These are phyloP conservation scores for Nothobranchius furzeri DNA, from an alignment of 2,113 vertebrate genomes.

Conservation along the genomic window DNA sequence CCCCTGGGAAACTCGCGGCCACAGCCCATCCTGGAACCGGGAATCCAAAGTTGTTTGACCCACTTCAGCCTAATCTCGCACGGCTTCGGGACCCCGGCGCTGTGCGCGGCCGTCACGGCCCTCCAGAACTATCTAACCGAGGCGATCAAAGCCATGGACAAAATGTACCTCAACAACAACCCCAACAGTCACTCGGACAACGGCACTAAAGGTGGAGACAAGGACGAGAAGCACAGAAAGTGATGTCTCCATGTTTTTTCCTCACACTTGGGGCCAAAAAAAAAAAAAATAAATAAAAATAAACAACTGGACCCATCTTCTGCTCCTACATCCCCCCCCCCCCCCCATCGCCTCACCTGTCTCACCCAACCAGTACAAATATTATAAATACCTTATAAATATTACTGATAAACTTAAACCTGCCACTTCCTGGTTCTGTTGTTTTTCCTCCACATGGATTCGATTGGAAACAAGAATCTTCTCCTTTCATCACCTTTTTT, in stretches of 20 bases:
- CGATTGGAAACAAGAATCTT: slow-evolving; percentile 58
- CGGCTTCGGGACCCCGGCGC: slow-evolving; percentile 96
- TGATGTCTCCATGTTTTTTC: slow-evolving; percentile 73
- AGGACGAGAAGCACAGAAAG: slow-evolving; percentile 99
- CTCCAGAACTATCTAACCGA: slow-evolving; percentile 99
- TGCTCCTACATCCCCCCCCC: slow-evolving; percentile 31
- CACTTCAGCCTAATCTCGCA: slow-evolving; percentile 99
- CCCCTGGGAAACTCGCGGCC: slow-evolving; percentile 97
- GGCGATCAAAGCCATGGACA: slow-evolving; percentile 99
- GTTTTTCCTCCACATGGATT: slow-evolving; percentile 73
- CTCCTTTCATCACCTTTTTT: too few species aligned
- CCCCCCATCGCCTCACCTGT: slow-evolving; percentile 1
- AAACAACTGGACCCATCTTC: slow-evolving; percentile 27
- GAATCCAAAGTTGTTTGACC: slow-evolving; percentile 99
- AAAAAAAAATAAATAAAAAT: too few species aligned
- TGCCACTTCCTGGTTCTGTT: slow-evolving; percentile 80
- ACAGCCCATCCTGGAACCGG: slow-evolving; percentile 97
- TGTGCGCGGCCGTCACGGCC: slow-evolving; percentile 96
- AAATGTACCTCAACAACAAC: slow-evolving; percentile 99
- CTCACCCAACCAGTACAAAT: slow-evolving; percentile 74
- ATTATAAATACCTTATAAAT: slow-evolving; percentile 83
- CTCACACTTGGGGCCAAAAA: slow-evolving; percentile 33
- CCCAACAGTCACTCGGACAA: slow-evolving; percentile 98
- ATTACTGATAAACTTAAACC: slow-evolving; percentile 82
- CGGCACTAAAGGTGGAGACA: slow-evolving; percentile 96